A percentile compares a stretch with the other conserved stretches of the same genome.
phyloP scores from a whole-genome alignment of 2,888 invertebrate species.

The Nemurella pictetii region DNA sequence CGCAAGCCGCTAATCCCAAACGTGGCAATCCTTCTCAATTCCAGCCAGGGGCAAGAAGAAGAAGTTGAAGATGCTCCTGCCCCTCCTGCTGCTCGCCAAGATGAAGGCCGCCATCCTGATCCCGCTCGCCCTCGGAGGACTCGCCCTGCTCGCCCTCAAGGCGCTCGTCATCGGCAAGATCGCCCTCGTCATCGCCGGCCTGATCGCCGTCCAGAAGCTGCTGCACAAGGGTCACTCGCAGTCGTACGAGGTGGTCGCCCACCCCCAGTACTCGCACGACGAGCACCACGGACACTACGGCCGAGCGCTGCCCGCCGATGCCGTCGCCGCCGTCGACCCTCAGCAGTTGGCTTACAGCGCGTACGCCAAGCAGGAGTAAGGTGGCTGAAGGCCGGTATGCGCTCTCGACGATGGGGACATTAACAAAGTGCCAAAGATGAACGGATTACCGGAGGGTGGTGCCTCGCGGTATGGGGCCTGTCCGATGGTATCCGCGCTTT shows the following conservation, averaged over 20 bases:
- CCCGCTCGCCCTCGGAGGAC: slow-evolving; percentile 73
- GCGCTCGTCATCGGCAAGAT: slow-evolving; percentile 83
- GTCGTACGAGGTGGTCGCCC: slow-evolving; percentile 75
- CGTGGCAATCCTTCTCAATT: slow-evolving; percentile 44
- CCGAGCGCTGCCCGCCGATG: slow-evolving; percentile 62
- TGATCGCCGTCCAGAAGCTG: slow-evolving; percentile 79
- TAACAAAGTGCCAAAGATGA: background rate
- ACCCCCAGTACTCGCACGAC: slow-evolving; percentile 52
- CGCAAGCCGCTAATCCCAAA: too few species aligned
- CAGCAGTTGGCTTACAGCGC: slow-evolving; percentile 75
- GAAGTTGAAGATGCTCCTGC: slow-evolving; percentile 73
- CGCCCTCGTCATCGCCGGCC: slow-evolving; percentile 73
- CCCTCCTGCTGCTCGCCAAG: slow-evolving; percentile 74
- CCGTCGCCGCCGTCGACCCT: slow-evolving; percentile 50
- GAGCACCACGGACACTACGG: slow-evolving; percentile 55
- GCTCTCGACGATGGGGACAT: background rate
- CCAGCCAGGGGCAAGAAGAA: slow-evolving; percentile 80
- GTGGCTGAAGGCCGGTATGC: background rate
- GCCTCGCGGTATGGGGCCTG: background rate
- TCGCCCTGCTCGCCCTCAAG: slow-evolving; percentile 82
- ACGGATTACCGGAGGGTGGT: background rate
- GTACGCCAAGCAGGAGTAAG: slow-evolving; percentile 49
- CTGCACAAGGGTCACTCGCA: slow-evolving; percentile 69
- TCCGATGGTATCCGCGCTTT: background rate
- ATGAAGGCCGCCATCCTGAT: slow-evolving; percentile 78